phyloP scores from a whole-genome alignment of 2,888 invertebrate genomes.

The Cordilura impudica region DNA sequence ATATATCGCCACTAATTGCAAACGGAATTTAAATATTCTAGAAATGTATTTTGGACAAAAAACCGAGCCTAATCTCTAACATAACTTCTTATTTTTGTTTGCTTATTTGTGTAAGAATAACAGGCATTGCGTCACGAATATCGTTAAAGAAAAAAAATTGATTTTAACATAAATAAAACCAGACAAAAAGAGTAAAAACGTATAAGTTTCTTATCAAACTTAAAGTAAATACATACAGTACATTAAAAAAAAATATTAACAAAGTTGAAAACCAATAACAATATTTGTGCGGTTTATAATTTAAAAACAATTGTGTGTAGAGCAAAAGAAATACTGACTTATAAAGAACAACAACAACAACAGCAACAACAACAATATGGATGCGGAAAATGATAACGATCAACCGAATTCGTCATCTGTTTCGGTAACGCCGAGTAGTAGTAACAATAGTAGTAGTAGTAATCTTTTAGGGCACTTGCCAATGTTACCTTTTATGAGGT shows the following conservation, averaged over 20 bases:
- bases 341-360: no score
- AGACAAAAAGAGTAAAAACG: not conserved
- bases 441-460: slow-evolving; percentile 68
- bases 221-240: not conserved
- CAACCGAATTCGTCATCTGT: slow-evolving; percentile 65
- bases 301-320: not conserved
- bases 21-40: no score
- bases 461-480: slow-evolving; percentile 66
- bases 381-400: slow-evolving; percentile 70
- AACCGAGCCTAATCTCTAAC: no score
- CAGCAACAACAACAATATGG: slow-evolving; percentile 55
- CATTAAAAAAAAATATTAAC: not conserved
- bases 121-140: not conserved
- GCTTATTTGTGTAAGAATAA: not conserved
- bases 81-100: not conserved
- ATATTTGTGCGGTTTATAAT: not conserved
- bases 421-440: slow-evolving; percentile 70
- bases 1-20: no score
- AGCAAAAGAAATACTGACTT: not conserved
- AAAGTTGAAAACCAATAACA: not conserved
- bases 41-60: no score
- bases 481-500: slow-evolving; percentile 65
- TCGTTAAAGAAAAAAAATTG: not conserved
- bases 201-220: slow-evolving; percentile 44
- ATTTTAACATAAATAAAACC: not conserved